Conservation (phyloP, 2,113 vertebrate species). For the Grammomys surdaster region DNA sequence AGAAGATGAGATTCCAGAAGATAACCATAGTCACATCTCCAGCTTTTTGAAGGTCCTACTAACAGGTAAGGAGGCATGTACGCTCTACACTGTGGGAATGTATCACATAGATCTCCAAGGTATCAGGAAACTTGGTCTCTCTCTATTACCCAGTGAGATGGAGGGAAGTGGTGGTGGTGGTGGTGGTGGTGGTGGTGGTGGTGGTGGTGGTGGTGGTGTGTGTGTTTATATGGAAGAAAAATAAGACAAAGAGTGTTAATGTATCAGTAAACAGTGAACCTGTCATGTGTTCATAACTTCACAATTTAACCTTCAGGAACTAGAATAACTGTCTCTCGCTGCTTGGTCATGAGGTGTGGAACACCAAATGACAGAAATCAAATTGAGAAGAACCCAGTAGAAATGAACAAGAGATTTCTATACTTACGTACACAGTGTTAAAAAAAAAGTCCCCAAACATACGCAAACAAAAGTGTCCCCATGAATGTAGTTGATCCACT, state of each 20-base stretch:
- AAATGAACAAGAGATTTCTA: conserved; percentile 67
- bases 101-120: background rate
- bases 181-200: background rate
- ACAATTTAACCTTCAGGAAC: background rate
- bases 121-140: background rate
- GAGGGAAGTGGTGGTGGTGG: background rate
- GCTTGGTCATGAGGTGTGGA: background rate
- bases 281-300: background rate
- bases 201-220: background rate
- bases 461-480: conserved; percentile 56
- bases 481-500: conserved; percentile 48
- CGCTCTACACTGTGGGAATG: background rate
- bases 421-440: conserved; percentile 34
- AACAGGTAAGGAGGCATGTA: background rate
- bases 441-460: background rate
- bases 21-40: background rate
- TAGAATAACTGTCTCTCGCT: conserved; percentile 48
- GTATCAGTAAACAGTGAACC: conserved; percentile 29
- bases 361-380: conserved; percentile 26
- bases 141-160: background rate
- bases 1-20: background rate
- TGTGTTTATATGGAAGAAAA: conserved; percentile 22
- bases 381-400: conserved; percentile 35
- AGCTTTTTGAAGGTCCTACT: background rate
- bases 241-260: conserved; percentile 3